A percentile compares a stretch with the other conserved stretches of the same genome.
Conservation (phyloP, 2,797 vertebrate species). For the Phrynocephalus forsythii region DNA sequence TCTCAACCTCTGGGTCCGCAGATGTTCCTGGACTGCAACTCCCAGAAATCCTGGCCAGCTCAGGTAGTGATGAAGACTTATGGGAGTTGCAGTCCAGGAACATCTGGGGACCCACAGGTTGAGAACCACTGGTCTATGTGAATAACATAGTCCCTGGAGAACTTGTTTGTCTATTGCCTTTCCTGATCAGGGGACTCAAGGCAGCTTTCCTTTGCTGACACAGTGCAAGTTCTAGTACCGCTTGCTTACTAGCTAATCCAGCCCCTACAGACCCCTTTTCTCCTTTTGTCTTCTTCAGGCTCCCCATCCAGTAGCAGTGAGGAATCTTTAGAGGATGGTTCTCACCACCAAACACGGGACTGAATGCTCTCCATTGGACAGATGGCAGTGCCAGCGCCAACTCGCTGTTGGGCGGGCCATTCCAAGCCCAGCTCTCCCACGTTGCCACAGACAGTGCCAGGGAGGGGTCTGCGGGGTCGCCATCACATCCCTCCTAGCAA, state of each 20-base stretch:
- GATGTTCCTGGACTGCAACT: too few species aligned
- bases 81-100: too few species aligned
- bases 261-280: neutral
- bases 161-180: too few species aligned
- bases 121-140: too few species aligned
- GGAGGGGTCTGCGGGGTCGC: conserved; percentile 44
- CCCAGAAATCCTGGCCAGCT: too few species aligned
- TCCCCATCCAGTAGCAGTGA: conserved; percentile 40
- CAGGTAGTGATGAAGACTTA: too few species aligned
- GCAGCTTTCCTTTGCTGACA: neutral
- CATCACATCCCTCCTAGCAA: conserved; percentile 16
- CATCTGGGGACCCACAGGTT: too few species aligned
- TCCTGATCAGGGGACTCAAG: neutral
- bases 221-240: too few species aligned
- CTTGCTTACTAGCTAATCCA: neutral
- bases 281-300: conserved; percentile 40
- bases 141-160: neutral
- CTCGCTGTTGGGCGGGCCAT: neutral
- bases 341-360: conserved; percentile 26
- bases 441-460: conserved; percentile 66
- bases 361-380: conserved; percentile 34
- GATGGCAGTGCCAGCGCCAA: neutral
- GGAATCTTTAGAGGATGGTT: neutral
- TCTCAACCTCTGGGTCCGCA: too few species aligned
- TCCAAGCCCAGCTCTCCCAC: conserved; percentile 16